Conservation (phyloP, 1,140 invertebrate species). For the Drosophila pseudoobscura region DNA sequence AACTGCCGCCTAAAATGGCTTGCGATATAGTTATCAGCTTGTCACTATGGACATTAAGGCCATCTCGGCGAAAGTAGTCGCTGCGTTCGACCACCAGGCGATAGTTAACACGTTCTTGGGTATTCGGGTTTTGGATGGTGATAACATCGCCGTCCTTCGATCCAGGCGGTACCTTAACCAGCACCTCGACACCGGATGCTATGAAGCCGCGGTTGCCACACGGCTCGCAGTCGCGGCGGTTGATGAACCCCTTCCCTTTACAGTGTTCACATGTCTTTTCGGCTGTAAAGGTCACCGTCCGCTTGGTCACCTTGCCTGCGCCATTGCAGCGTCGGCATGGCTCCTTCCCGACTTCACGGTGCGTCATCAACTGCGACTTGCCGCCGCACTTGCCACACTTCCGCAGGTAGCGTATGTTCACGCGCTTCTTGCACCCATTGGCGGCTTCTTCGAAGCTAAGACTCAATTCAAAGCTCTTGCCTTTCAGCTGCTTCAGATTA, state of each 20-base stretch:
- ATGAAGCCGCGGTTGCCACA: conserved; percentile 68
- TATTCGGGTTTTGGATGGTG: conserved; percentile 64
- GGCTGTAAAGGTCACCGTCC: conserved; percentile 56
- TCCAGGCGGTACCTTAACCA: conserved; percentile 62
- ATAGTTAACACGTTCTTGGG: conserved; percentile 61
- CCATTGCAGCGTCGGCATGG: conserved; percentile 76
- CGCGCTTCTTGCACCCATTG: conserved; percentile 68
- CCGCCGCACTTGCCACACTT: conserved; percentile 75
- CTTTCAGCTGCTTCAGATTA: conserved; percentile 18
- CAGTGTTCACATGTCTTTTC: conserved; percentile 58
- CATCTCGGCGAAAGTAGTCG: conserved; percentile 70
- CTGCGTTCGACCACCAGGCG: conserved; percentile 54
- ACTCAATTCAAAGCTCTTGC: conserved; percentile 35
- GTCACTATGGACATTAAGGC: conserved; percentile 68
- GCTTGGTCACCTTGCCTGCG: conserved; percentile 57
- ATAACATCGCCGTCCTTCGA: conserved; percentile 68
- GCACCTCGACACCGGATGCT: conserved; percentile 54
- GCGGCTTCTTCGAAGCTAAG: conserved; percentile 67
- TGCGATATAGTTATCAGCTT: conserved; percentile 68
- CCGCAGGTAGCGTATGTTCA: conserved; percentile 59
- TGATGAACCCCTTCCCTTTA: conserved; percentile 68
- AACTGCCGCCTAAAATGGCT: conserved; percentile 67
- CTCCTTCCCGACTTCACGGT: conserved; percentile 62
- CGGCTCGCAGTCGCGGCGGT: conserved; percentile 71
- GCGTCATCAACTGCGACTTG: conserved; percentile 62